Evolutionary conservation across 2,113 vertebrate species (phyloP).

Genomic region (Leptosomus discolor): DNA sequence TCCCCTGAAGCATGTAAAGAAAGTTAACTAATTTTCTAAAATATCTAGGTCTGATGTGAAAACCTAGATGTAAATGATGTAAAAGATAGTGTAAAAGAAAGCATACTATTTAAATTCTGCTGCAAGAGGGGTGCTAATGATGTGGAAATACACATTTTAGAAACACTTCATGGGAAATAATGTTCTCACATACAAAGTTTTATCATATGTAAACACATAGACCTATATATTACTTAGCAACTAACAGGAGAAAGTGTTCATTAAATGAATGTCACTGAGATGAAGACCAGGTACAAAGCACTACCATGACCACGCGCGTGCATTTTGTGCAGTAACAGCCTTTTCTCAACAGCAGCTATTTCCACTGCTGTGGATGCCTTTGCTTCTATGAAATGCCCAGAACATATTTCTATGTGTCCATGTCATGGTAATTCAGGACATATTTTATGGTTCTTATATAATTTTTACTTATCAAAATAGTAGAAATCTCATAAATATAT

Average conservation of each 20-base stretch:
- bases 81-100: not conserved
- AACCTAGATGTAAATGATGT: too few relatives aligned
- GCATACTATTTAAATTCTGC: not conserved
- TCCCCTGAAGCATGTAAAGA: not conserved
- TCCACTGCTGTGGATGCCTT: not conserved
- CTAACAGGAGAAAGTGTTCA: not conserved
- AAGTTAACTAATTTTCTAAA: not conserved
- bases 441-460: not conserved
- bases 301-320: not conserved
- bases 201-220: not conserved
- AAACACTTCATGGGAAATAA: not conserved
- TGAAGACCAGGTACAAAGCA: not conserved
- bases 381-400: not conserved
- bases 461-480: not conserved
- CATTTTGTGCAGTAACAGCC: not conserved
- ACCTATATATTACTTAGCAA: not conserved
- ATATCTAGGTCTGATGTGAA: not conserved
- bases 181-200: not conserved
- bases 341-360: not conserved
- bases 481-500: not conserved
- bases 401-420: not conserved
- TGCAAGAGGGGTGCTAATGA: not conserved
- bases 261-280: not conserved
- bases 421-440: accelerated
- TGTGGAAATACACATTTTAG: not conserved